These are phyloP conservation scores for Lasioglossum morio DNA, from an alignment of 2,888 invertebrate species.

Conservation along the genomic window DNA sequence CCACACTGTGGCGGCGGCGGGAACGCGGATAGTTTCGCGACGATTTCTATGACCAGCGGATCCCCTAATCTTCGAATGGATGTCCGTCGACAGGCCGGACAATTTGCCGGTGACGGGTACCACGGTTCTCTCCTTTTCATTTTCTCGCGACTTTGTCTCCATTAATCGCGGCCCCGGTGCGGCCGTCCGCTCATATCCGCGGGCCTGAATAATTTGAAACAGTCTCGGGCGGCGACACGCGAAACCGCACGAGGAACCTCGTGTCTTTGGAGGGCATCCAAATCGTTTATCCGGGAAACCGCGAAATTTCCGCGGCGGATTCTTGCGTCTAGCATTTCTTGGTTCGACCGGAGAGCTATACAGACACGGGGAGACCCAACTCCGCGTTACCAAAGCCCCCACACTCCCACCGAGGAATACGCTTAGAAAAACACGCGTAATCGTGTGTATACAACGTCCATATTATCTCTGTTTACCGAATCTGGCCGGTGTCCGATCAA, in stretches of 20 bases:
- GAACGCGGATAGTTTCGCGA: neutral
- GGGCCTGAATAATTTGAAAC: constrained; percentile 48
- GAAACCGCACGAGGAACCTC: constrained; percentile 32
- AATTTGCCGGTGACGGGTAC: constrained; percentile 27
- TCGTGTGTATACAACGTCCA: neutral
- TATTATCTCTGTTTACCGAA: neutral
- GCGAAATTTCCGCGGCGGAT: constrained; percentile 51
- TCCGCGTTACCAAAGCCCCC: neutral
- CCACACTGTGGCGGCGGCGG: too few relatives aligned
- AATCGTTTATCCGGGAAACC: constrained; percentile 61
- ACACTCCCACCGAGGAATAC: neutral
- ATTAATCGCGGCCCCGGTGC: constrained; percentile 43
- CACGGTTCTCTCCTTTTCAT: constrained; percentile 58
- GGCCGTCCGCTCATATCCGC: constrained; percentile 36
- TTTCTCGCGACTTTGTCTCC: constrained; percentile 48
- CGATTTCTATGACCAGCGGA: too few relatives aligned
- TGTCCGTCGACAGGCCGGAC: constrained; percentile 29
- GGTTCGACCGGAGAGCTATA: neutral
- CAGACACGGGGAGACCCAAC: neutral
- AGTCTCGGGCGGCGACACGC: constrained; percentile 43
- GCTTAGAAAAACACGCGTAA: neutral
- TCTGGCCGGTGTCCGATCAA: constrained; percentile 8
- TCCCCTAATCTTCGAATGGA: constrained; percentile 26
- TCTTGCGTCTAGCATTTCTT: constrained; percentile 12
- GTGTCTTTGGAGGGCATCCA: constrained; percentile 61